Conservation (phyloP, 2,888 invertebrate genomes). For the Polymixis flavicincta region DNA sequence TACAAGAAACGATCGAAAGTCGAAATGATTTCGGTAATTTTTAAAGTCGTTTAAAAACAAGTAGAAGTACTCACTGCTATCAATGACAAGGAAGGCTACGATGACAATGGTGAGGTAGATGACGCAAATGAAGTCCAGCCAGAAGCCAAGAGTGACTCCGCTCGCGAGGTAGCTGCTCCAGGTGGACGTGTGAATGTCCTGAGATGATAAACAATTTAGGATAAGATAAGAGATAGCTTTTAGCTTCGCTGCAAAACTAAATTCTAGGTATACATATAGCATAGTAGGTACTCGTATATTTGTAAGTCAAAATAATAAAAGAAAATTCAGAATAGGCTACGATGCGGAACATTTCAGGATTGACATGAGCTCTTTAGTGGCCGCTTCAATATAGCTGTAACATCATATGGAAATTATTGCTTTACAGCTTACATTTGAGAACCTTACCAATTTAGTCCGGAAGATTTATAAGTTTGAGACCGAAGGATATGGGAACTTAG, state of each 20-base stretch:
- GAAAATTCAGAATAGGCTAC: background rate
- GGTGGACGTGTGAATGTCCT: conserved; percentile 94
- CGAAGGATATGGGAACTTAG: background rate
- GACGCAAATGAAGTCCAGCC: conserved; percentile 94
- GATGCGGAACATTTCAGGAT: background rate
- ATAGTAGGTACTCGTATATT: background rate
- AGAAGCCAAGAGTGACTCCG: conserved; percentile 94
- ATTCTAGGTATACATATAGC: background rate
- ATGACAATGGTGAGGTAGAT: conserved; percentile 93
- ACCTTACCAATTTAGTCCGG: background rate
- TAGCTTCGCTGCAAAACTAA: background rate
- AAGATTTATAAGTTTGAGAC: background rate
- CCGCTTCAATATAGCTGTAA: background rate
- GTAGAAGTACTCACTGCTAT: conserved; percentile 83
- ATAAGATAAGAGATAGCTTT: background rate
- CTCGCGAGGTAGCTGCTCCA: conserved; percentile 93
- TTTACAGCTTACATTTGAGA: conserved; percentile 1
- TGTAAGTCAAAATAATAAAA: background rate
- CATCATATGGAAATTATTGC: background rate
- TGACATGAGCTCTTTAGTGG: background rate
- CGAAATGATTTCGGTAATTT: background rate
- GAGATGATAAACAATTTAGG: background rate
- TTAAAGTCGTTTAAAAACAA: background rate
- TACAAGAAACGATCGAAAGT: background rate
- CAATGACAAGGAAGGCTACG: conserved; percentile 92